Percentiles rank a stretch among this genome's conserved stretches.
These are phyloP conservation scores for Hyppa rectilinea DNA, from an alignment of 2,888 invertebrate species.

Conservation along the genomic window DNA sequence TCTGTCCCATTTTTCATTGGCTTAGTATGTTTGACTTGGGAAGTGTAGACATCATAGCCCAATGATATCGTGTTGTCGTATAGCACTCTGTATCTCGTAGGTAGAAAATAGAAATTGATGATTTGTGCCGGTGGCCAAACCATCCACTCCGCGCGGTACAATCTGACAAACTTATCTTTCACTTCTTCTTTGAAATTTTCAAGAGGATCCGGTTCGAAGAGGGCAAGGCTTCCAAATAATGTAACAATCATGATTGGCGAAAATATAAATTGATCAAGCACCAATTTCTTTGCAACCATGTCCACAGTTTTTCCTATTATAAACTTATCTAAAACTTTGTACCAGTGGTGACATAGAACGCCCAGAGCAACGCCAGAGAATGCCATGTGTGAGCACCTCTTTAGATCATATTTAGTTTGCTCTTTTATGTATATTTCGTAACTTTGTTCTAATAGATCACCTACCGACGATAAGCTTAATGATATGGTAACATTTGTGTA, in stretches of 20 bases:
- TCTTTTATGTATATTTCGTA: conserved; percentile 93
- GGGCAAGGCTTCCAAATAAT: conserved; percentile 95
- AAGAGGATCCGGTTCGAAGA: conserved; percentile 93
- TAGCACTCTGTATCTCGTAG: conserved; percentile 95
- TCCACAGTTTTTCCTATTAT: conserved; percentile 93
- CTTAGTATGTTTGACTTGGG: conserved; percentile 93
- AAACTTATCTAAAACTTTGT: conserved; percentile 94
- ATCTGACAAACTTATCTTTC: conserved; percentile 93
- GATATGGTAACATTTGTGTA: conserved; percentile 96
- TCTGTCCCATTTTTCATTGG: conserved; percentile 66
- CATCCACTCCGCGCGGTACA: conserved; percentile 97
- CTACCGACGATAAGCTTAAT: conserved; percentile 93
- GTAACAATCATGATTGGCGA: conserved; percentile 95
- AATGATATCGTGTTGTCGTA: conserved; percentile 97
- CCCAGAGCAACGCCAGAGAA: conserved; percentile 95
- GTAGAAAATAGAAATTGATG: conserved; percentile 97
- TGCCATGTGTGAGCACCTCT: conserved; percentile 94
- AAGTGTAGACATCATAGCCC: conserved; percentile 97
- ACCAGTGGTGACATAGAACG: conserved; percentile 97
- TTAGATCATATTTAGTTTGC: conserved; percentile 90
- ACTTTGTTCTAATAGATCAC: conserved; percentile 95
- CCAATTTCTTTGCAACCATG: conserved; percentile 94
- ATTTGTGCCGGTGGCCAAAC: conserved; percentile 98
- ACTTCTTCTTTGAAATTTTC: conserved; percentile 93
- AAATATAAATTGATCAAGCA: conserved; percentile 96